A percentile compares a stretch with the other conserved stretches of the same genome.
Conservation (phyloP, 1,140 invertebrate genomes). For the Gyrodactylus salaris region DNA sequence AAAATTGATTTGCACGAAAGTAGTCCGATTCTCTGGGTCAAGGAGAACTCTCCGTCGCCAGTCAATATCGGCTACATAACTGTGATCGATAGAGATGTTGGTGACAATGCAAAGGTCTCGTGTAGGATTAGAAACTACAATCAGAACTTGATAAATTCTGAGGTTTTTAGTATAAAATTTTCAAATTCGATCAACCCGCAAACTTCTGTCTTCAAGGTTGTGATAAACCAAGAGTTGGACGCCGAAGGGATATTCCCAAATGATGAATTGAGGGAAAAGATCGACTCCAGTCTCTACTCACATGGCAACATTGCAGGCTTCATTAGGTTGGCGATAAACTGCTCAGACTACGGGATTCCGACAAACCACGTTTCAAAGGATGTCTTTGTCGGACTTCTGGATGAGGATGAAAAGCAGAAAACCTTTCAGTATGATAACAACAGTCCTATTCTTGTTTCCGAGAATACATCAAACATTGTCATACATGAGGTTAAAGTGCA, state of each 20-base stretch:
- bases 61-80: not conserved
- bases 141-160: not conserved
- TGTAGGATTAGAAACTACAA: not conserved
- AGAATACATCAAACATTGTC: not conserved
- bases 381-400: not conserved
- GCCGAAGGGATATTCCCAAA: not conserved
- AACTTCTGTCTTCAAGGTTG: not conserved
- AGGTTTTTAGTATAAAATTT: not conserved
- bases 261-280: not conserved
- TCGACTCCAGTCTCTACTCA: not conserved
- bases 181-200: not conserved
- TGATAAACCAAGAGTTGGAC: not conserved
- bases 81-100: not conserved
- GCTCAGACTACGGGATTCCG: not conserved
- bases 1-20: not conserved
- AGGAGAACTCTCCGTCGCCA: not conserved
- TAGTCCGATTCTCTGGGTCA: not conserved
- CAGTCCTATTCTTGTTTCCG: not conserved
- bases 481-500: not conserved
- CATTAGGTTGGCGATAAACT: not conserved
- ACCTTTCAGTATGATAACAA: not conserved
- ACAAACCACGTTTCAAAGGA: not conserved
- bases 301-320: not conserved
- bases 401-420: not conserved
- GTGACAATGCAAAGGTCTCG: not conserved